Evolutionary conservation across 2,113 vertebrate genomes (phyloP), one percentile per base, ranked within the genome.

Genomic region (Aspidoscelis tigris): DNA sequence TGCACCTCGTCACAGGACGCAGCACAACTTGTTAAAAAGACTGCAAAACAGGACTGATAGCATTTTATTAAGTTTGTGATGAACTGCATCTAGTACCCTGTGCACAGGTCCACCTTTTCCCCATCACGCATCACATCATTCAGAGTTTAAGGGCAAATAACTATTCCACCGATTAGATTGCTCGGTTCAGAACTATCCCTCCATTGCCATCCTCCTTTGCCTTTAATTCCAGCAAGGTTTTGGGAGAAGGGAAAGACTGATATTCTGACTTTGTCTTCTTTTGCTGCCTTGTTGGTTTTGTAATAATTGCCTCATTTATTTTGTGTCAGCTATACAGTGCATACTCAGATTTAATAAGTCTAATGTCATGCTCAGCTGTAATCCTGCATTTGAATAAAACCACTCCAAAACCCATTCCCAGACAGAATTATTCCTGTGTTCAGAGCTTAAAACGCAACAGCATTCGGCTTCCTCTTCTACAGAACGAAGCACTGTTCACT

Each of bases 1-100:
- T 71, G 3, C 2, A 66, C 50, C 39, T 16, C 24, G 22, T 0
- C 0, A 76, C 53, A 12, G 0, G 0, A 1, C 53, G 8, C 64
- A 39, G 76, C 2, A 58, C 3, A 0, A 0, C 68, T 43, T 72
- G 33, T 64, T 84, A 84, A 78, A 47, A 21, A 33, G 68, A 72
- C 53, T 78, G 68, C 53, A 76, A 79, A 66, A 74, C 65, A 79
- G 43, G 21, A 66, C 26, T 16, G 43, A 41, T n/a, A 66, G 55
- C 26, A 64, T 73, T 79, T 74, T 65, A 79, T 66, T 85, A 80
- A n/a, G 43, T 64, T 65, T 26, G 26, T 26, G 79, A 21, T 20
- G 55, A 66, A 26, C 20, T 66, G 69, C 43, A 74, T 41, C 55
- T 39, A 33, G 69, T 43, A 72, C 69, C 70, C 41, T 6, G 79